A percentile compares a stretch with the other conserved stretches of the same genome.
Conservation (phyloP, 2,113 vertebrate genomes). For the Ranitomeya variabilis region DNA sequence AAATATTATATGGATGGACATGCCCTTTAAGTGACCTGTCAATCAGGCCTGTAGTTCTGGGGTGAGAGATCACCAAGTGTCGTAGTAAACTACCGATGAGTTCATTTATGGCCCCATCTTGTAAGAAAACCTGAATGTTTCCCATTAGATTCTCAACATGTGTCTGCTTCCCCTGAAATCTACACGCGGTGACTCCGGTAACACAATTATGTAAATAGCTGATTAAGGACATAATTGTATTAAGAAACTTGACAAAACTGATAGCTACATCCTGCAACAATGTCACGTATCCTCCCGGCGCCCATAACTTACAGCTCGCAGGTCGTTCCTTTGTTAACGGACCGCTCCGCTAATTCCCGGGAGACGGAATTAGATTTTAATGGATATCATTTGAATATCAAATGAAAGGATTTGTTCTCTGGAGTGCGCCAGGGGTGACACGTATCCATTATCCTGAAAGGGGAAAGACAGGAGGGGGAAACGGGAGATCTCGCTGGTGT, state of each 20-base stretch:
- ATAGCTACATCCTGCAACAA: constrained; percentile 43
- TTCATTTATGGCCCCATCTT: neutral
- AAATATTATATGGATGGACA: neutral
- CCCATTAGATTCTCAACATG: constrained; percentile 29
- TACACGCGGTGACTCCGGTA: constrained; percentile 14
- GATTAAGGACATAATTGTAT: constrained; percentile 53
- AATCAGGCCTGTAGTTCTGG: neutral
- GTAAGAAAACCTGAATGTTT: constrained; percentile 2
- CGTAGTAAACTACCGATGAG: neutral
- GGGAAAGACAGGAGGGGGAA: neutral
- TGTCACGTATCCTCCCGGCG: constrained; percentile 39
- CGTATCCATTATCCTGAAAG: constrained; percentile 29
- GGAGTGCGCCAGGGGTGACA: constrained; percentile 33
- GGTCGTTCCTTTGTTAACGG: constrained; percentile 38
- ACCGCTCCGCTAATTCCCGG: constrained; percentile 41
- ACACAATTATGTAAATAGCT: constrained; percentile 56
- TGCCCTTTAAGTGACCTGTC: constrained; percentile 3
- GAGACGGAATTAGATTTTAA: constrained; percentile 51
- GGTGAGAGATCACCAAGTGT: neutral
- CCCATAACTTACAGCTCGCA: constrained; percentile 15
- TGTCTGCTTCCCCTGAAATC: constrained; percentile 13
- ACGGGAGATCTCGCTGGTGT: neutral
- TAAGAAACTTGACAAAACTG: constrained; percentile 54
- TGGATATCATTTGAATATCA: constrained; percentile 50
- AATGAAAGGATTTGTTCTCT: constrained; percentile 34